Evolutionary conservation across 1,140 invertebrate species (phyloP).

Genomic region (Danaus plexippus): DNA sequence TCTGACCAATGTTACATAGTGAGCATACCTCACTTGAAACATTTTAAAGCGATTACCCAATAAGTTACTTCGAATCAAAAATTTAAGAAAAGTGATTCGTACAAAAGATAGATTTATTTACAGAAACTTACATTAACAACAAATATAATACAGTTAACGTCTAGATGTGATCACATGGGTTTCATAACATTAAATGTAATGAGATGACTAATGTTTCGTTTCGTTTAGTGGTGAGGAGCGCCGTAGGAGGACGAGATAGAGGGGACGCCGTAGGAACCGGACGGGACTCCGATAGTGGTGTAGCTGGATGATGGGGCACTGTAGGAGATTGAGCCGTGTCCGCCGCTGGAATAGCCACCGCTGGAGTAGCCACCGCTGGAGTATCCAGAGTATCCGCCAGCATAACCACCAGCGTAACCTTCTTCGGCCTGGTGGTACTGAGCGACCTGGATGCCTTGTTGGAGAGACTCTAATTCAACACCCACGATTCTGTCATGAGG

Average conservation of each 20-base stretch:
- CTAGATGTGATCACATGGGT: conserved; percentile 60
- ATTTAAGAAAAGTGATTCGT: conserved; percentile 15
- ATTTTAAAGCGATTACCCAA: conserved; percentile 20
- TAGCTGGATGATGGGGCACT: conserved; percentile 45
- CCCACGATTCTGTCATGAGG: conserved; percentile 75
- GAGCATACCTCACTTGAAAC: conserved; percentile 24
- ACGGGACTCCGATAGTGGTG: conserved; percentile 63
- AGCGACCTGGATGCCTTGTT: conserved; percentile 77
- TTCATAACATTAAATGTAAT: conserved; percentile 50
- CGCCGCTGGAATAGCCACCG: conserved; percentile 42
- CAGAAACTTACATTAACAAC: conserved; percentile 66
- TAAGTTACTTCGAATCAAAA: conserved; percentile 8
- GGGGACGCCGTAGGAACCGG: conserved; percentile 66
- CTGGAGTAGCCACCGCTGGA: conserved; percentile 37
- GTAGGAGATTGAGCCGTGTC: conserved; percentile 38
- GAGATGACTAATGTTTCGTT: conserved; percentile 49
- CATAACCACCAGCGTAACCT: conserved; percentile 52
- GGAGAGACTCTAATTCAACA: conserved; percentile 76
- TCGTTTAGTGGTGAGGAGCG: conserved; percentile 61
- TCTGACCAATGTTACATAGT: conserved; percentile 18
- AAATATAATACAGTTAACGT: conserved; percentile 64
- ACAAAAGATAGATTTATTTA: conserved; percentile 66
- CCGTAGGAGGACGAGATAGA: conserved; percentile 62
- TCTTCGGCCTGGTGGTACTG: conserved; percentile 74
- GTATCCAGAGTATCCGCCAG: conserved; percentile 40